A percentile compares a stretch with the other conserved stretches of the same genome.
These are phyloP conservation scores for Stichopus chloronotus DNA, from an alignment of 35 echinoderm and acorn worm species.

Conservation along the genomic window DNA sequence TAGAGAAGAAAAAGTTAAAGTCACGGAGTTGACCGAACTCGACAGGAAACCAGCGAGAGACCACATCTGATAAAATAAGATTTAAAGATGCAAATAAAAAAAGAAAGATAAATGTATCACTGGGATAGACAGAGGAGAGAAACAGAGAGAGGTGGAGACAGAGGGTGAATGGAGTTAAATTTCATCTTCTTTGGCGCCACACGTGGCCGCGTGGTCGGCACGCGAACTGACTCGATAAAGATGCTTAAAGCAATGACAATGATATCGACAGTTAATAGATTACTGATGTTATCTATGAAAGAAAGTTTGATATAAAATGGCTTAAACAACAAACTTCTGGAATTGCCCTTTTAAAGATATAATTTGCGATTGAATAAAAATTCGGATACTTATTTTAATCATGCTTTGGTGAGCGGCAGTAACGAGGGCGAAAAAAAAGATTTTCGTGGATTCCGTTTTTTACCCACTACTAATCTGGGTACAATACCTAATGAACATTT, in stretches of 20 bases:
- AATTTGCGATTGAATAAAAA: no score
- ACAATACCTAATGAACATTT: no score
- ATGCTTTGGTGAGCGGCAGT: no score
- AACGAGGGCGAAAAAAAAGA: no score
- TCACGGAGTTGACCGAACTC: conserved; percentile 19
- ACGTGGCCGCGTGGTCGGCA: conserved; percentile 42
- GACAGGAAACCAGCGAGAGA: conserved; percentile 23
- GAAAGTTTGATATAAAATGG: background rate
- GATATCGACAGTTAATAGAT: background rate
- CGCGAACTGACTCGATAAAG: conserved; percentile 27
- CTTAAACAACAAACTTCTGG: no score
- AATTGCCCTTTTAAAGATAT: no score
- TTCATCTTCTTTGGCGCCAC: conserved; percentile 38
- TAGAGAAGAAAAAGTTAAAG: background rate
- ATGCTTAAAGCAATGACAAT: conserved; percentile 10
- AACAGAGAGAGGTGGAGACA: background rate
- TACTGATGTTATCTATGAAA: background rate
- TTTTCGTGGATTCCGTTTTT: no score
- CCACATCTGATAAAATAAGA: conserved; percentile 25
- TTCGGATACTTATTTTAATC: no score
- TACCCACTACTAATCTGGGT: no score
- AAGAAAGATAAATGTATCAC: background rate
- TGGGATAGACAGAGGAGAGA: background rate
- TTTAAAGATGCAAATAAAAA: background rate
- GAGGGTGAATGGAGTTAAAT: conserved; percentile 2